phyloP scores from a whole-genome alignment of 23 tunicate genomes.

The Corella eumyota region DNA sequence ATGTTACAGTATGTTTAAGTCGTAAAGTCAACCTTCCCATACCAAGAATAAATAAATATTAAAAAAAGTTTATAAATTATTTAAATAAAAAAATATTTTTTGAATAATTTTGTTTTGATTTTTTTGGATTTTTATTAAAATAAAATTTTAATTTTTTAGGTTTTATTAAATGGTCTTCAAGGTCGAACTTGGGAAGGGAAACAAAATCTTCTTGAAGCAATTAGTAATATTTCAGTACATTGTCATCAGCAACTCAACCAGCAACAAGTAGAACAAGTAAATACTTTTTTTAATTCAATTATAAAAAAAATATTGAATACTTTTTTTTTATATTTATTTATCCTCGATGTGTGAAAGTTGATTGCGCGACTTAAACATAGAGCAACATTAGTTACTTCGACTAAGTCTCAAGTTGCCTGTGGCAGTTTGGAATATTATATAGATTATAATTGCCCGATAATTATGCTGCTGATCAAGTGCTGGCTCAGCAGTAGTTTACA shows the following conservation, averaged over 20 bases:
- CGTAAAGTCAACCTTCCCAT: no score
- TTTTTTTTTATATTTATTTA: background rate
- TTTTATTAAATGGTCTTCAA: constrained; percentile 26
- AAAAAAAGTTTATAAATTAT: background rate
- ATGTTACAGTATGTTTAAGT: no score
- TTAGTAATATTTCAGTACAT: constrained; percentile 30
- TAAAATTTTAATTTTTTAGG: constrained; percentile 19
- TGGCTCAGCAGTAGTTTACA: background rate
- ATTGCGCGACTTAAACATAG: no score
- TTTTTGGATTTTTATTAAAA: background rate
- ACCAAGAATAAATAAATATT: background rate
- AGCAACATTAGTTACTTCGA: no score
- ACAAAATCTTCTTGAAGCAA: constrained; percentile 30
- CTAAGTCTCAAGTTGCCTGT: no score
- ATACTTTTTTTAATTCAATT: background rate
- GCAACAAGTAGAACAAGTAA: constrained; percentile 10
- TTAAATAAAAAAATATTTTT: background rate
- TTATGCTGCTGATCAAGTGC: no score
- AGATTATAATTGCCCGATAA: no score
- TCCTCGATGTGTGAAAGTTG: background rate
- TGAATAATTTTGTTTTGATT: background rate
- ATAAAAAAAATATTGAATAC: no score
- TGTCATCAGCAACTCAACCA: constrained; percentile 16
- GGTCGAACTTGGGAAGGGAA: constrained; percentile 78
- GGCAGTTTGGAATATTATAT: no score